These are phyloP conservation scores for Stenolophus ochropezus DNA, from an alignment of 2,888 invertebrate species.

Conservation along the genomic window DNA sequence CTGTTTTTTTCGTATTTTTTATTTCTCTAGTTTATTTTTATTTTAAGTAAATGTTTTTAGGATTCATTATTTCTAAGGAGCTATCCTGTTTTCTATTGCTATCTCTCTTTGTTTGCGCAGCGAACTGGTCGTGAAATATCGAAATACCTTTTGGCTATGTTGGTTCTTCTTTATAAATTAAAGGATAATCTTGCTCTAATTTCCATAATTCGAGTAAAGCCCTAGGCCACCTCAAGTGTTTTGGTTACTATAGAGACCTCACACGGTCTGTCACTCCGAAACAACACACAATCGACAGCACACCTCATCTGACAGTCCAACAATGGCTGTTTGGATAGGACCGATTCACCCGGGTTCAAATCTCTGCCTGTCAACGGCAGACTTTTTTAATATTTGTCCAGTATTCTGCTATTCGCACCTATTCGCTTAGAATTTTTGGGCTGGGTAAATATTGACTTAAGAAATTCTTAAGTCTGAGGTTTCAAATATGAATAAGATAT, in stretches of 20 bases:
- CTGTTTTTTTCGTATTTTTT: too few species aligned
- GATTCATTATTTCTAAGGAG: too few species aligned
- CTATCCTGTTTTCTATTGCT: too few species aligned
- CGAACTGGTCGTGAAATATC: too few species aligned
- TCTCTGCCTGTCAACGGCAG: conserved; percentile 23
- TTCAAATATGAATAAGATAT: too few species aligned
- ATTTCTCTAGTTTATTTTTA: too few species aligned
- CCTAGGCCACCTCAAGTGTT: not conserved
- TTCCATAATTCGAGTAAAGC: not conserved
- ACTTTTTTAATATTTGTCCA: conserved; percentile 36
- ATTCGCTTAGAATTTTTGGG: conserved; percentile 13
- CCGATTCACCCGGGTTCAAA: conserved; percentile 27
- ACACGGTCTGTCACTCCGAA: conserved; percentile 36
- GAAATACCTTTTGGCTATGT: too few species aligned
- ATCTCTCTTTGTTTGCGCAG: too few species aligned
- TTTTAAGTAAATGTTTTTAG: too few species aligned
- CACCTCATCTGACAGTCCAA: conserved; percentile 29
- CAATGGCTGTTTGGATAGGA: conserved; percentile 36
- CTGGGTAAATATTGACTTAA: conserved; percentile 14
- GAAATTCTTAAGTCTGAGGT: conserved; percentile 15
- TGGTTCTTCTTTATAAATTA: not conserved
- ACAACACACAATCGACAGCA: conserved; percentile 41
- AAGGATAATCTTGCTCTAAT: not conserved
- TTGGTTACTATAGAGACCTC: conserved; percentile 33
- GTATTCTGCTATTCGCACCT: conserved; percentile 28